Conservation (phyloP, 2,888 invertebrate genomes). For the Drosophila paranaensis region DNA sequence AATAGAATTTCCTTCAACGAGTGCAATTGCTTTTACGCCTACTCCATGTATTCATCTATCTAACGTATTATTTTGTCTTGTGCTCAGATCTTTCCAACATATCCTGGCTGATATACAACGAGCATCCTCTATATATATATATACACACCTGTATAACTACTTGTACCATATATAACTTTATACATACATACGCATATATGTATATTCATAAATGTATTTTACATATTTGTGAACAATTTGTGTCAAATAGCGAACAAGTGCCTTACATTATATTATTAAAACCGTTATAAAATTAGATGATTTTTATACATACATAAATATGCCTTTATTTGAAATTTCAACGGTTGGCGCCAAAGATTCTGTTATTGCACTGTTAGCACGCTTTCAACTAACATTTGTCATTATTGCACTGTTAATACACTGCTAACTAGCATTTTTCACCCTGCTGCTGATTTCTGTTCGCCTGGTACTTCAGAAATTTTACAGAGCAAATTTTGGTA, state of each 20-base stretch:
- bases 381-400: too few relatives aligned
- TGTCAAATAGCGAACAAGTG: constrained; percentile 68
- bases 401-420: too few relatives aligned
- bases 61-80: constrained; percentile 49
- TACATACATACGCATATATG: constrained; percentile 18
- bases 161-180: constrained; percentile 35
- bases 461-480: too few relatives aligned
- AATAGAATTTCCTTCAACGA: background rate
- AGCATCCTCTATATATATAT: constrained; percentile 7
- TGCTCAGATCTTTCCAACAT: constrained; percentile 8
- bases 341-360: background rate
- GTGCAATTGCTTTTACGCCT: constrained; percentile 54
- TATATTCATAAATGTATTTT: constrained; percentile 23
- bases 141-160: constrained; percentile 23
- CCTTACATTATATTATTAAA: constrained; percentile 52
- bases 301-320: constrained; percentile 22
- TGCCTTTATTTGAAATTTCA: background rate
- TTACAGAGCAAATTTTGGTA: too few relatives aligned
- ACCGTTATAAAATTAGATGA: constrained; percentile 27
- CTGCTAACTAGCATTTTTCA: background rate
- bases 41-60: constrained; percentile 37
- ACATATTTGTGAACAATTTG: constrained; percentile 37
- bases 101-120: constrained; percentile 9
- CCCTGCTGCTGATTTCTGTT: background rate
- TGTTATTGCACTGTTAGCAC: background rate